Evolutionary conservation across 2,113 vertebrate genomes (phyloP).

Genomic region (Heliornis fulica): DNA sequence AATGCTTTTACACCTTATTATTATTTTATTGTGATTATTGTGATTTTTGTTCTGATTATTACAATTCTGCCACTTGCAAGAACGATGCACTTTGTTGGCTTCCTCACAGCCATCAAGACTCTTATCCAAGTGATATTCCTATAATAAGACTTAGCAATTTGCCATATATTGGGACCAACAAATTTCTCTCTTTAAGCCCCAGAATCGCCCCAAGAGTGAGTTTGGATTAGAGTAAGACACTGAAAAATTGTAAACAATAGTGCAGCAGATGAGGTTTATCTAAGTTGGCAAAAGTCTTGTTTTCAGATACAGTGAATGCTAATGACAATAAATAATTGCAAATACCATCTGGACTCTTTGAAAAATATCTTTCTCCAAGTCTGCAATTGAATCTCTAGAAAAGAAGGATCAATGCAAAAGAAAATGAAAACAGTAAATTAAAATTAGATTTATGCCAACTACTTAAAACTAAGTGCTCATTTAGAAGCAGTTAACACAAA

Average conservation of each 20-base stretch:
- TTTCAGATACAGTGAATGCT: slow-evolving; percentile 34
- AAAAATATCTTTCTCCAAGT: slow-evolving; percentile 36
- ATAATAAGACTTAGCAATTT: background rate
- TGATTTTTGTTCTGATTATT: background rate
- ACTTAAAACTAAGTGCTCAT: slow-evolving; percentile 49
- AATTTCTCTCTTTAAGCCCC: background rate
- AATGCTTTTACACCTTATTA: background rate
- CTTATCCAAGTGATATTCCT: background rate
- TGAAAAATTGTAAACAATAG: slow-evolving; percentile 5
- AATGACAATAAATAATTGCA: slow-evolving; percentile 58
- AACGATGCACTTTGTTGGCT: background rate
- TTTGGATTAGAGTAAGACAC: background rate
- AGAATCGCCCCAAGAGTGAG: background rate
- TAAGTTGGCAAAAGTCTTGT: slow-evolving; percentile 47
- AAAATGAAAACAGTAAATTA: slow-evolving; percentile 52
- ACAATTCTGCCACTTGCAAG: background rate
- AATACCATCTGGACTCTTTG: slow-evolving; percentile 55
- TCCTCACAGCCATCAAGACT: background rate
- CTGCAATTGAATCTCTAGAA: slow-evolving; percentile 29
- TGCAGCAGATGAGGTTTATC: slow-evolving; percentile 34
- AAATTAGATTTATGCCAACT: slow-evolving; percentile 57
- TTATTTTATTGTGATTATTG: too few species aligned
- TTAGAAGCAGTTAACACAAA: slow-evolving; percentile 57
- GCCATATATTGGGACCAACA: background rate
- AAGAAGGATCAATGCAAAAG: slow-evolving; percentile 45